phyloP scores from a whole-genome alignment of 2,113 vertebrate species.

The Centropus unirufus region DNA sequence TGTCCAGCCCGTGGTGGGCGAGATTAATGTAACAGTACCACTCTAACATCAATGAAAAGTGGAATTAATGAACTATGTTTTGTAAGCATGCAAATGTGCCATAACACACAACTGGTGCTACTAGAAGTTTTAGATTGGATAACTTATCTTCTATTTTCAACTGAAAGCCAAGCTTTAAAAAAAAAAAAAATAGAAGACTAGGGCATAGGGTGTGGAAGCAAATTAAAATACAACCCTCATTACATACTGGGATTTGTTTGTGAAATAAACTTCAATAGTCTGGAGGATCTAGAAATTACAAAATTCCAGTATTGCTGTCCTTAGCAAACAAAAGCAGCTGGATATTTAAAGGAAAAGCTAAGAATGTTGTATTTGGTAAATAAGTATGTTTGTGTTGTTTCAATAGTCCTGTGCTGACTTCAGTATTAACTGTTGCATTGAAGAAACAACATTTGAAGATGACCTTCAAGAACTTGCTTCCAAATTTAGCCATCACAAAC shows the following conservation, averaged over 20 bases:
- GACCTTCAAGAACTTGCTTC: not conserved
- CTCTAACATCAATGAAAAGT: not conserved
- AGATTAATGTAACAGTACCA: not conserved
- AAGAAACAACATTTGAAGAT: not conserved
- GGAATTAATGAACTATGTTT: not conserved
- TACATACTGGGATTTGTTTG: not conserved
- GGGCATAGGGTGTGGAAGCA: not conserved
- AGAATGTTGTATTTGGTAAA: not conserved
- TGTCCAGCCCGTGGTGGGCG: not conserved
- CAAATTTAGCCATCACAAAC: not conserved
- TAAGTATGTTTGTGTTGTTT: not conserved
- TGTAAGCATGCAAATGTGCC: not conserved
- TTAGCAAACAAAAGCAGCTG: not conserved
- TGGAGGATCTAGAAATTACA: not conserved
- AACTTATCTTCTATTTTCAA: not conserved
- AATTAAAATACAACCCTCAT: not conserved
- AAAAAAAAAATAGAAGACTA: not conserved
- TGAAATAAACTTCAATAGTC: not conserved
- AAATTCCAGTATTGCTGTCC: not conserved
- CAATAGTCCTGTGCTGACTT: not conserved
- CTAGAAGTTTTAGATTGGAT: not conserved
- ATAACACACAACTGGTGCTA: not conserved
- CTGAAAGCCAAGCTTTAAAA: not conserved
- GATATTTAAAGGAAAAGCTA: not conserved
- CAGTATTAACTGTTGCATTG: not conserved